Base-by-base conservation (phyloP, 2,113 vertebrate species). In the Polyodon spathula region DNA sequence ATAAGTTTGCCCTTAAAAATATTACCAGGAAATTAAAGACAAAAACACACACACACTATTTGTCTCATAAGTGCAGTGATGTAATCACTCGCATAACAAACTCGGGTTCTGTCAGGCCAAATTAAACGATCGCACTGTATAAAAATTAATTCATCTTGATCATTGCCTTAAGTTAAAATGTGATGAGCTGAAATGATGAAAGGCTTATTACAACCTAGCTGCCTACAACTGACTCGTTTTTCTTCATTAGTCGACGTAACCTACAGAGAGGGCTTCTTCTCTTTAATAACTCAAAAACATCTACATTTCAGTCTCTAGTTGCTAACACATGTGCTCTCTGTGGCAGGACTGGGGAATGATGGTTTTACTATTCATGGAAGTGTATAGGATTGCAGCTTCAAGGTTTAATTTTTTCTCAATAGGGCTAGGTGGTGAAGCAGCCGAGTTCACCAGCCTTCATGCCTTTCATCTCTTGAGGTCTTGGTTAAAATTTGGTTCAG, bases 161-260 rank as follows among this genome's bases (percentile, higher is more conserved):
- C 70, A 78, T 54, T 37, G 66, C 37, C 37, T 0, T 68, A 41
- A 77, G 55, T 62, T 11, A 1, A 68, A 69, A 51, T 44, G 39
- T 59, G 63, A 75, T 37, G 37, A 72, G 57, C 37, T 66, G 55
- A 71, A 68, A 66, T 56, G 70, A 72, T 63, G 67, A 68, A 75
- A 70, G 66, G 61, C 62, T 70, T 76, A 70, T 62, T 68, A 74
- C 39, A 68, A 68, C 61, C 74, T 67, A 65, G 12, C 60, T 52
- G 64, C 39, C 68, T 2, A 6, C 62, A 76, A 66, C 50, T 9
- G 58, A 64, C 63, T 59, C 1, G 0, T 75, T 80, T 72, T 66
- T 76, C 73, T 70, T 77, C 72, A 63, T 68, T 63, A 74, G 60
- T 12, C 12, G 5, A 37, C 4, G n/a, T 17, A 16, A 14, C 16